Conservation (phyloP, 2,888 invertebrate species). For the Meteorus colon region DNA sequence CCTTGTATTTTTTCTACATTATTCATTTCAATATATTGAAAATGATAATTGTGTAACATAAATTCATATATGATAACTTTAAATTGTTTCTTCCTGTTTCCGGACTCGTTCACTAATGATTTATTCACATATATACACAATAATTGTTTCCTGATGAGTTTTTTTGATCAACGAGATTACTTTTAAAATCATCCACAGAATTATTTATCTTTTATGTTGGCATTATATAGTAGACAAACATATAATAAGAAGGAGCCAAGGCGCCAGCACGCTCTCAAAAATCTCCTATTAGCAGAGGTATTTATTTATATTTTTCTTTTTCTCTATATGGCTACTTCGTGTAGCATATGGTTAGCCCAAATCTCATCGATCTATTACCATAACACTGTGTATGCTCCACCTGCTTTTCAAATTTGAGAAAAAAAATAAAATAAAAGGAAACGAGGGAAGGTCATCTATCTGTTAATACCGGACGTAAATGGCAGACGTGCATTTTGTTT, state of each 20-base stretch:
- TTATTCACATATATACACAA: background rate
- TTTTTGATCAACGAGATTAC: constrained; percentile 13
- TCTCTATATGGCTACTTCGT: constrained; percentile 10
- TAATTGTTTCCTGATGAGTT: constrained; percentile 23
- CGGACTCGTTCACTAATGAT: constrained; percentile 22
- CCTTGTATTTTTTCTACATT: background rate
- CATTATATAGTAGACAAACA: background rate
- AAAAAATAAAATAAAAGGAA: background rate
- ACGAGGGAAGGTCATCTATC: background rate
- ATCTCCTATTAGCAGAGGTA: constrained; percentile 17
- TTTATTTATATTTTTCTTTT: constrained; percentile 10
- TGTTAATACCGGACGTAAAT: background rate
- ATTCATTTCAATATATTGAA: constrained; percentile 1
- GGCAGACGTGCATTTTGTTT: constrained; percentile 4
- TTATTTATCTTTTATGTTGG: background rate
- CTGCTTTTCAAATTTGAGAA: constrained; percentile 51
- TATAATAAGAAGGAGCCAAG: background rate
- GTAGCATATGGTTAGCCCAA: constrained; percentile 63
- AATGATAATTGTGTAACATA: background rate
- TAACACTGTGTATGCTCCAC: constrained; percentile 58
- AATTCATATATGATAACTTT: background rate
- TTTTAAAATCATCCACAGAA: constrained; percentile 23
- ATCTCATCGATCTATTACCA: constrained; percentile 60
- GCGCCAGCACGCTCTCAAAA: constrained; percentile 17
- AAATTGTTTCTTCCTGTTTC: constrained; percentile 16